Conservation (phyloP, 2,888 invertebrate genomes). For the Crioceris asparagi region DNA sequence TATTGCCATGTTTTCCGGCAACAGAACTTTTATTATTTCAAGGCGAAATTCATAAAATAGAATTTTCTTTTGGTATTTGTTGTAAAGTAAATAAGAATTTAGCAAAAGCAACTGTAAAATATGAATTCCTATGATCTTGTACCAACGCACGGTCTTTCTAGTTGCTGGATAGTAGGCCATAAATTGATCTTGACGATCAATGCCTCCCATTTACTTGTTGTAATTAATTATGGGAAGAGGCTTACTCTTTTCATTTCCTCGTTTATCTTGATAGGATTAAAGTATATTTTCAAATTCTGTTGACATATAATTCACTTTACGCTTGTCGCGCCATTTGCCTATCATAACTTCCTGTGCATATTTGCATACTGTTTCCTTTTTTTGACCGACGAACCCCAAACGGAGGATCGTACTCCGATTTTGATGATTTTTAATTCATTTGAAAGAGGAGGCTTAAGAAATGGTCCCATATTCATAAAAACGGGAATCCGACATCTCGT, state of each 20-base stretch:
- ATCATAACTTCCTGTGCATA: conserved; percentile 18
- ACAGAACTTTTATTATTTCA: conserved; percentile 2
- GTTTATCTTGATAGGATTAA: conserved; percentile 12
- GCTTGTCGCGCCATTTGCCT: conserved; percentile 27
- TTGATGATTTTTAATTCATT: too few relatives aligned
- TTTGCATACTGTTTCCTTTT: neutral
- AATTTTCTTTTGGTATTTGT: conserved; percentile 7
- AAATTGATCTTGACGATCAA: conserved; percentile 22
- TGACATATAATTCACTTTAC: conserved; percentile 24
- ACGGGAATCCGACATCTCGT: too few relatives aligned
- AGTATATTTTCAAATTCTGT: conserved; percentile 20
- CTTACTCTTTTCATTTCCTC: conserved; percentile 5
- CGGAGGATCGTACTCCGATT: too few relatives aligned
- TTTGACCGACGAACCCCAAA: too few relatives aligned
- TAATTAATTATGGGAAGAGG: conserved; percentile 7
- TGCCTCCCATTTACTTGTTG: conserved; percentile 7
- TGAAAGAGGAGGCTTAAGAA: too few relatives aligned
- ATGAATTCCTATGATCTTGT: conserved; percentile 21
- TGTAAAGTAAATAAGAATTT: conserved; percentile 12
- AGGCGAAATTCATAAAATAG: conserved; percentile 6
- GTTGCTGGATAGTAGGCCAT: conserved; percentile 21
- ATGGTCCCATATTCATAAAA: too few relatives aligned
- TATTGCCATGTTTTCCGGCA: too few relatives aligned
- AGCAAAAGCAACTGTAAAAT: conserved; percentile 4
- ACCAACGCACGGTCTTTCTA: conserved; percentile 18